Conservation (phyloP, 1,140 invertebrate species). For the Drosophila teissieri region DNA sequence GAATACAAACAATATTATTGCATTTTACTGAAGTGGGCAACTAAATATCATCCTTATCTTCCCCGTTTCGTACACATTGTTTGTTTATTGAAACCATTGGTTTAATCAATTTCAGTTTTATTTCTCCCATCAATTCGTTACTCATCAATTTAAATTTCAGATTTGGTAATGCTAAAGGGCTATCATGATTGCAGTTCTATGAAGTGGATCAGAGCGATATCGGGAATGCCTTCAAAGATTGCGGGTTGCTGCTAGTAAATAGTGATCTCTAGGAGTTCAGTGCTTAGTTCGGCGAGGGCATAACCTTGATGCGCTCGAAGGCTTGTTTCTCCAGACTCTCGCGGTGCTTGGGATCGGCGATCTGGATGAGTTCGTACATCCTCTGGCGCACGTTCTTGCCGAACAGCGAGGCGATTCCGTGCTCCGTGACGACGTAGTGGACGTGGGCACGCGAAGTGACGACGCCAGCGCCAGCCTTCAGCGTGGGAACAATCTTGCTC, state of each 20-base stretch:
- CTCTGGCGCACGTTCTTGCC: slow-evolving; percentile 95
- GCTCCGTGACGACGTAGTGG: slow-evolving; percentile 96
- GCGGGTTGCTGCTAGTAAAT: slow-evolving; percentile 18
- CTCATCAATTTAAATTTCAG: slow-evolving; percentile 6
- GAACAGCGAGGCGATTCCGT: slow-evolving; percentile 95
- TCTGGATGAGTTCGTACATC: slow-evolving; percentile 94
- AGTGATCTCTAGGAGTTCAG: slow-evolving; percentile 9
- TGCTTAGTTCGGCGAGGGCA: slow-evolving; percentile 87
- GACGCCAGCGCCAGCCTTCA: slow-evolving; percentile 96
- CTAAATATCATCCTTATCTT: too few relatives aligned
- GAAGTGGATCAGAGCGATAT: slow-evolving; percentile 40
- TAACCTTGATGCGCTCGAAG: slow-evolving; percentile 94
- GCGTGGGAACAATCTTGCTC: slow-evolving; percentile 93
- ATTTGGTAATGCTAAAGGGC: slow-evolving; percentile 34
- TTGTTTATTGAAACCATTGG: neutral
- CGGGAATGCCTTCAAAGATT: slow-evolving; percentile 49
- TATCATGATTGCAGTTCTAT: slow-evolving; percentile 36
- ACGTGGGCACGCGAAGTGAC: slow-evolving; percentile 96
- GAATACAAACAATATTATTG: slow-evolving; percentile 20
- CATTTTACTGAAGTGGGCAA: neutral
- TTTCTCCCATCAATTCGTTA: slow-evolving; percentile 21
- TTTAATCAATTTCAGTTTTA: slow-evolving; percentile 21
- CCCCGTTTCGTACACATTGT: neutral
- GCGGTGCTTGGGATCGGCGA: slow-evolving; percentile 95
- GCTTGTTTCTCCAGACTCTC: slow-evolving; percentile 94